Evolutionary conservation across 2,113 vertebrate species (phyloP).

Genomic region (Ailuropoda melanoleuca): DNA sequence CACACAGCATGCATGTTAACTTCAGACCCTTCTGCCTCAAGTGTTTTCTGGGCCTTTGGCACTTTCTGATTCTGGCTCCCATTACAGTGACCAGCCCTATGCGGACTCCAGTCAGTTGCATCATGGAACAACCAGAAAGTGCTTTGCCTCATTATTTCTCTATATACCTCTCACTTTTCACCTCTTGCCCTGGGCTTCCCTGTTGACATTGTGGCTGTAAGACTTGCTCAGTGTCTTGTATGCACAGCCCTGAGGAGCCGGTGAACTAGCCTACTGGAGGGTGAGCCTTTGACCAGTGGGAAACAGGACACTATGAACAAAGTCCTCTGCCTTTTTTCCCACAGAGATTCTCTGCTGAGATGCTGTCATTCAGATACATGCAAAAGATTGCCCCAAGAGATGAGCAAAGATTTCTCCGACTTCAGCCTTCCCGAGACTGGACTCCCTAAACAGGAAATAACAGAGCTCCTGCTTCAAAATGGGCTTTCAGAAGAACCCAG

Average conservation of each 20-base stretch:
- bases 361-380: not conserved
- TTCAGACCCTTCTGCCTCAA: not conserved
- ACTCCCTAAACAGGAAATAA: not conserved
- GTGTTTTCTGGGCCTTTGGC: not conserved
- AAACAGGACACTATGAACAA: not conserved
- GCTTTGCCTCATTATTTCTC: not conserved
- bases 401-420: not conserved
- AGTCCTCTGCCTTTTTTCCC: not conserved
- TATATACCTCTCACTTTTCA: not conserved
- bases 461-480: not conserved
- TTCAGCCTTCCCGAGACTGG: not conserved
- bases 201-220: not conserved
- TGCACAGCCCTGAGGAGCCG: rapidly evolving
- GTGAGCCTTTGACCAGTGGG: not conserved
- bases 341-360: not conserved
- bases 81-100: not conserved
- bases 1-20: not conserved
- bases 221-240: rapidly evolving
- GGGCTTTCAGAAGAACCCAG: constrained; percentile 7
- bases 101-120: not conserved
- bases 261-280: not conserved
- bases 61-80: not conserved
- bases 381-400: not conserved
- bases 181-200: not conserved
- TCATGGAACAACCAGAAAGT: not conserved